Conservation (phyloP, 1,140 invertebrate species). For the Pogonomyrmex californicus region DNA sequence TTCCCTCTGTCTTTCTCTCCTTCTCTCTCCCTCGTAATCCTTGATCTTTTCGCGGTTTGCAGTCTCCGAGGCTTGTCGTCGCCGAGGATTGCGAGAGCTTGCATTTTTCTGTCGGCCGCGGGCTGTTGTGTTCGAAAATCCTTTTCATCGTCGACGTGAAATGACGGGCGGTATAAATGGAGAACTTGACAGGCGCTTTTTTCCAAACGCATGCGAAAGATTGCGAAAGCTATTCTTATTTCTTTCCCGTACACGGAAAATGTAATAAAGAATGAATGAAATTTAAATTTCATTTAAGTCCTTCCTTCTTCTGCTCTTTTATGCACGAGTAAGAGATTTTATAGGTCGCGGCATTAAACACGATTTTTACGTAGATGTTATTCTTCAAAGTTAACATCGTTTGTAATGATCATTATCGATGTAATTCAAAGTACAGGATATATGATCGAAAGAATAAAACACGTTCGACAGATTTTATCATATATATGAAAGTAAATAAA, state of each 20-base stretch:
- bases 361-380: slow-evolving; percentile 6
- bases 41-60: slow-evolving; percentile 29
- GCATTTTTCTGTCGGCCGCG: slow-evolving; percentile 17
- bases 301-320: not conserved
- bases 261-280: slow-evolving; percentile 16
- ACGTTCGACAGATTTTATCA: not conserved
- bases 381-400: not conserved
- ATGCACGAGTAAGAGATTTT: not conserved
- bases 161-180: not conserved
- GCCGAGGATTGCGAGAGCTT: slow-evolving; percentile 6
- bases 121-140: slow-evolving; percentile 6
- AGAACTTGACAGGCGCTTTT: slow-evolving; percentile 19
- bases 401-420: not conserved
- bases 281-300: slow-evolving; percentile 9
- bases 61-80: not conserved
- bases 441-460: not conserved
- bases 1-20: not conserved
- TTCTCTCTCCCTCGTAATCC: not conserved
- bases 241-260: not conserved
- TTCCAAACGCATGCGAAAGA: slow-evolving; percentile 16
- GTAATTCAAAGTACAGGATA: not conserved
- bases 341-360: not conserved
- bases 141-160: slow-evolving; percentile 35
- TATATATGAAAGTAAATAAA: slow-evolving; percentile 6
- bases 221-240: slow-evolving; percentile 16